phyloP scores from a whole-genome alignment of 2,888 invertebrate species.

The Brachylomia viminalis region DNA sequence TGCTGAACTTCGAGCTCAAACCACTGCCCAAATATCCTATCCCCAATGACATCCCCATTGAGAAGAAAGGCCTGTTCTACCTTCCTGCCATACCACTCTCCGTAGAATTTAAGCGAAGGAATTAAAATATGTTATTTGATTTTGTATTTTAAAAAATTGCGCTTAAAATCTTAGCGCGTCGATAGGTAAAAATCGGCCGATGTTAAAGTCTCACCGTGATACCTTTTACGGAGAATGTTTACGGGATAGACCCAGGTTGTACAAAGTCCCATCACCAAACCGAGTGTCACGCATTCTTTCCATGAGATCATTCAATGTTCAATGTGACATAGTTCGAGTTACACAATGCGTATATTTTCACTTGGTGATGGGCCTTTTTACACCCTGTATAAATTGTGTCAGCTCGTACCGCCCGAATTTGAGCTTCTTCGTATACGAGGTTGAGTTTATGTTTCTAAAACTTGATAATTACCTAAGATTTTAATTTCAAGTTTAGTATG shows the following conservation, averaged over 20 bases:
- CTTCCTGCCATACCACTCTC: constrained; percentile 59
- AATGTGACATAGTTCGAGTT: background rate
- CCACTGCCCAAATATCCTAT: constrained; percentile 48
- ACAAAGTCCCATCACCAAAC: no score
- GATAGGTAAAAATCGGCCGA: background rate
- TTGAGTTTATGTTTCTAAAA: background rate
- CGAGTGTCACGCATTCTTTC: no score
- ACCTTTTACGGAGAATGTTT: no score
- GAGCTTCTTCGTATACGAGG: background rate
- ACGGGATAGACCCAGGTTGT: no score
- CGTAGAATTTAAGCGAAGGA: constrained; percentile 57
- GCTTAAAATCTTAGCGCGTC: background rate
- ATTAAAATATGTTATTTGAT: background rate
- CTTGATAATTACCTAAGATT: background rate
- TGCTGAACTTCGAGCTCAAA: constrained; percentile 62
- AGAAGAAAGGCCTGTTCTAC: constrained; percentile 63
- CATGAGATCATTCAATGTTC: no score
- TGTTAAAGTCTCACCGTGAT: no score
- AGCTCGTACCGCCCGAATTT: no score
- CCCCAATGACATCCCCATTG: constrained; percentile 62
- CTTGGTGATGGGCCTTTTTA: background rate
- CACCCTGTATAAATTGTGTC: no score
- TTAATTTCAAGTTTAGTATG: background rate
- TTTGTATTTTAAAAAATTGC: background rate
- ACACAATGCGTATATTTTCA: background rate